Conservation (phyloP, 2,888 invertebrate species). For the Zootermopsis nevadensis region DNA sequence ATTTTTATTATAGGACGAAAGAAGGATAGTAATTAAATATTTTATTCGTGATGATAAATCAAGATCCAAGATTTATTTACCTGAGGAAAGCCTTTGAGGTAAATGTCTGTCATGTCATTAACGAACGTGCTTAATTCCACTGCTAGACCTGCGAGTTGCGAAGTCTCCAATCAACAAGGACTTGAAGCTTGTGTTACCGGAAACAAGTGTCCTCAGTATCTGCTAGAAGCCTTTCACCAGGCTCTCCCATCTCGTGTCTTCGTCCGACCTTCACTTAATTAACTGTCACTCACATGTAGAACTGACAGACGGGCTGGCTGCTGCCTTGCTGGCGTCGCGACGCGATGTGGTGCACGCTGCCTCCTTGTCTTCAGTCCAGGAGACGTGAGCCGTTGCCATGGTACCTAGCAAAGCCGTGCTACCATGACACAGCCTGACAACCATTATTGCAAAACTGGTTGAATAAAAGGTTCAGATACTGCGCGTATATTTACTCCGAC, state of each 20-base stretch:
- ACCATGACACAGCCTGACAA: too few relatives aligned
- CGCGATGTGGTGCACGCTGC: background rate
- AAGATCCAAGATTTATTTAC: too few relatives aligned
- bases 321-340: too few relatives aligned
- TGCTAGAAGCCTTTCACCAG: background rate
- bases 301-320: background rate
- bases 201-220: conserved; percentile 4
- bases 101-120: background rate
- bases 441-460: too few relatives aligned
- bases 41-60: too few relatives aligned
- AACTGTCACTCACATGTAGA: conserved; percentile 1
- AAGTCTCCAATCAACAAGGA: background rate
- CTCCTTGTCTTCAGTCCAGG: background rate
- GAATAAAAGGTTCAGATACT: too few relatives aligned
- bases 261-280: conserved; percentile 16
- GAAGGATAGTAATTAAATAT: too few relatives aligned
- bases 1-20: too few relatives aligned
- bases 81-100: too few relatives aligned
- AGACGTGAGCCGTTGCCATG: background rate
- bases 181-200: background rate
- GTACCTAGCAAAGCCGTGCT: background rate
- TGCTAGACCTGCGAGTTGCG: background rate
- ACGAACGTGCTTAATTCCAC: background rate
- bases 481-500: too few relatives aligned
- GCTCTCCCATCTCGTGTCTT: background rate